These are phyloP conservation scores for Cantharis rustica DNA, from an alignment of 2,888 invertebrate genomes.

Conservation along the genomic window DNA sequence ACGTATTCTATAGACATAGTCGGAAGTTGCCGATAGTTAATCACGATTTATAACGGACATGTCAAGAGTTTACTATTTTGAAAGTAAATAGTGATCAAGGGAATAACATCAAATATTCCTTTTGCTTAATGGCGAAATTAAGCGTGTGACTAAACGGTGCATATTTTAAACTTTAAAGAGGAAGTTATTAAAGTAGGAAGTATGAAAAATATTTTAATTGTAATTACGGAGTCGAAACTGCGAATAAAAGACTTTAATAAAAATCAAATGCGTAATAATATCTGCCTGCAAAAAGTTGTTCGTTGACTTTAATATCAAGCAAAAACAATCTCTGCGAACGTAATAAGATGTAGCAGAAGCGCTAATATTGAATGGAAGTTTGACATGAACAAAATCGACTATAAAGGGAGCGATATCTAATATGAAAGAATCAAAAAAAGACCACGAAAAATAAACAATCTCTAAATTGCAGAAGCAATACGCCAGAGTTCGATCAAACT, in stretches of 20 bases:
- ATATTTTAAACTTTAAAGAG: background rate
- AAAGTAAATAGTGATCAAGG: background rate
- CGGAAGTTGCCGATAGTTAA: no score
- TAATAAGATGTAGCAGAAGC: constrained; percentile 23
- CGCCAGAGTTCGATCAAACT: constrained; percentile 30
- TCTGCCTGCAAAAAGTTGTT: constrained; percentile 3
- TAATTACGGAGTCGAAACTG: background rate
- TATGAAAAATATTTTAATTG: background rate
- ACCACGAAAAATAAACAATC: constrained; percentile 31
- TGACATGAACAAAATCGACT: constrained; percentile 23
- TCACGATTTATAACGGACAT: no score
- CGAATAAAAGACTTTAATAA: background rate
- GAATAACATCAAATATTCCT: background rate
- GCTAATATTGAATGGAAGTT: constrained; percentile 22
- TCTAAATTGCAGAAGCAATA: constrained; percentile 30
- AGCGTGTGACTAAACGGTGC: background rate
- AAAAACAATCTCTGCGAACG: constrained; percentile 21
- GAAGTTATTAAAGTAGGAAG: background rate
- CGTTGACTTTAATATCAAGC: constrained; percentile 8
- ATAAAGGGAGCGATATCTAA: constrained; percentile 25
- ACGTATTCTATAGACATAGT: no score
- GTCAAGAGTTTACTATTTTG: background rate
- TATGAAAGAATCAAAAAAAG: constrained; percentile 27
- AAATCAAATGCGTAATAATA: constrained; percentile 10
- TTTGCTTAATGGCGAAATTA: background rate